Base-by-base conservation (phyloP, 2,888 invertebrate genomes). In the Amphipyra tragopoginis region DNA sequence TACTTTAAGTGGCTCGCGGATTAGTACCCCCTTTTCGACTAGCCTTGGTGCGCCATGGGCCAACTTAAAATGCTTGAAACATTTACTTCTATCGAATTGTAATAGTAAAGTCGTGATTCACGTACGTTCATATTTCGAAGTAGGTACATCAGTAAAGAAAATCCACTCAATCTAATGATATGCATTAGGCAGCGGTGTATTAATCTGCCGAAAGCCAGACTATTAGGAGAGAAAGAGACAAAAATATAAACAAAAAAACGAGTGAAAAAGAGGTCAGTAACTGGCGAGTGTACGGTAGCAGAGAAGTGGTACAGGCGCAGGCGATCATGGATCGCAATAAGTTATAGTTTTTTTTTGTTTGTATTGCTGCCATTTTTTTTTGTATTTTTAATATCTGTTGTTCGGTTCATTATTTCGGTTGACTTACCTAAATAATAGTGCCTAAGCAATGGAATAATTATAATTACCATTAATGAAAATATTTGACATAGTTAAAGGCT, bases 101-200 rank as follows among this genome's bases (percentile, higher is more conserved):
- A 51, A 67, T 62, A 57, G 65, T 42, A 8, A 64, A 69, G 13
- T 74, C 72, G 72, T 72, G 72, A 74, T 56, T 57, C 51, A 59
- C 47, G 53, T 72, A 59, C 53, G 52, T 59, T 53, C 56, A 62
- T 33, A 58, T 43, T 45, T 48, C 13, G 21, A 21, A 21, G 21
- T 0, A 33, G 49, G 43, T 40, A 69, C 54, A 51, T 63, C 55
- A 51, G 55, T 13, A 48, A 43, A 47, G 70, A 71, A 51, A 79
- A 85, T 73, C 85, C 93, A 93, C 93, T 94, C 93, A 83, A 83
- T 75, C 58, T 93, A 93, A 94, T 94, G 87, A 93, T 92, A 94
- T 91, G 90, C 92, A 92, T 94, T 93, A 93, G 90, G 66, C 78
- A 73, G 75, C 75, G 54, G 83, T 75, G 84, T 91, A 92, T 93